These are phyloP conservation scores for Eurystomus gularis DNA, from an alignment of 2,113 vertebrate species.

Conservation along the genomic window DNA sequence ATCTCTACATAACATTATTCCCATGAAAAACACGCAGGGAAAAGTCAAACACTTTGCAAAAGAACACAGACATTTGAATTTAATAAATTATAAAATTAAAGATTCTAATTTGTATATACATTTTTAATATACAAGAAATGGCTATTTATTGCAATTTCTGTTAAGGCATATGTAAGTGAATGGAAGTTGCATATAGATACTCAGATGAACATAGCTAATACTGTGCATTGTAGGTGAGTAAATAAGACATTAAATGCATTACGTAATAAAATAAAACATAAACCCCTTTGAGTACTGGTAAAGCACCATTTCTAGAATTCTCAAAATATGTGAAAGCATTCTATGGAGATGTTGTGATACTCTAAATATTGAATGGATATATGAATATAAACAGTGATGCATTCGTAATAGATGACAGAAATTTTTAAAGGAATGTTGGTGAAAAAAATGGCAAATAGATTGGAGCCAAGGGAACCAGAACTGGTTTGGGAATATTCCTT, in stretches of 20 bases:
- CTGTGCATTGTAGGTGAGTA: slow-evolving; percentile 72
- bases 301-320: slow-evolving; percentile 60
- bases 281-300: slow-evolving; percentile 61
- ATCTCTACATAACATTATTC: not conserved
- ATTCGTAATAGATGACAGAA: not conserved
- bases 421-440: not conserved
- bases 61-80: slow-evolving; percentile 84
- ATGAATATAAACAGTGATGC: slow-evolving; percentile 18
- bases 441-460: not conserved
- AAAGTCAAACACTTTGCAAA: slow-evolving; percentile 81
- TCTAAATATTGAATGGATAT: slow-evolving; percentile 48
- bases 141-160: slow-evolving; percentile 71
- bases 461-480: not conserved
- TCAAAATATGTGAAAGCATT: slow-evolving; percentile 48
- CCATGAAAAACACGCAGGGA: slow-evolving; percentile 25
- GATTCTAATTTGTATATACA: slow-evolving; percentile 87
- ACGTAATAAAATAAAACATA: slow-evolving; percentile 64
- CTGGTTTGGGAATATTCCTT: not conserved
- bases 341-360: slow-evolving; percentile 44
- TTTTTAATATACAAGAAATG: slow-evolving; percentile 83
- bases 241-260: slow-evolving; percentile 68
- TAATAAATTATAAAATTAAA: slow-evolving; percentile 95
- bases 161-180: slow-evolving; percentile 70
- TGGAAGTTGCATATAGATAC: slow-evolving; percentile 65
- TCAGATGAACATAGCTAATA: slow-evolving; percentile 70